phyloP scores from a whole-genome alignment of 1,140 invertebrate species.

The Heliothis virescens region DNA sequence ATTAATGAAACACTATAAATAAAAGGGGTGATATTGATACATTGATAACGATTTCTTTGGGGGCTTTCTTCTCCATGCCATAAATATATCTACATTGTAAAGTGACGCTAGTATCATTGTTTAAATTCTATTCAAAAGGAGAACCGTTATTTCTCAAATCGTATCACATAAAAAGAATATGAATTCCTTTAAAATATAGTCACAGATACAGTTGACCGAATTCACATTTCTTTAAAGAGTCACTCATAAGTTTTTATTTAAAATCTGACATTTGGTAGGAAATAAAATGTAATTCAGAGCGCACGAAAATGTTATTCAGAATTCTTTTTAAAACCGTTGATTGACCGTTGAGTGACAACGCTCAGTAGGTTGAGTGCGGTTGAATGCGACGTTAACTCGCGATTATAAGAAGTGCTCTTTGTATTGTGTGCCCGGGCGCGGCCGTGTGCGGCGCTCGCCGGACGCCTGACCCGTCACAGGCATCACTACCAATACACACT shows the following conservation, averaged over 20 bases:
- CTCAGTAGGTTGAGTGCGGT: constrained; percentile 65
- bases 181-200: constrained; percentile 4
- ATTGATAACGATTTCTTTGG: constrained; percentile 22
- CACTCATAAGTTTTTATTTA: constrained; percentile 56
- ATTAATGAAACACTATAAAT: constrained; percentile 22
- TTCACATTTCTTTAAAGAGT: constrained; percentile 30
- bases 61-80: constrained; percentile 15
- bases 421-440: constrained; percentile 58
- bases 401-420: constrained; percentile 67
- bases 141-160: constrained; percentile 31
- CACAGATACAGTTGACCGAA: constrained; percentile 34
- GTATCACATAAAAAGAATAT: constrained; percentile 24
- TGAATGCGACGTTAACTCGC: constrained; percentile 61
- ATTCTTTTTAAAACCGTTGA: constrained; percentile 74
- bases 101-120: constrained; percentile 19
- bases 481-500: constrained; percentile 19
- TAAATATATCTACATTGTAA: constrained; percentile 31
- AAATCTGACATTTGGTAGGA: constrained; percentile 71
- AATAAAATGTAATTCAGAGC: constrained; percentile 67
- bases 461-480: constrained; percentile 4
- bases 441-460: background rate
- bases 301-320: constrained; percentile 55
- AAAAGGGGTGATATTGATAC: constrained; percentile 42
- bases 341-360: constrained; percentile 81
- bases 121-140: constrained; percentile 24